Evolutionary conservation across 2,888 invertebrate genomes (phyloP).

Genomic region (Diarsia mendica): DNA sequence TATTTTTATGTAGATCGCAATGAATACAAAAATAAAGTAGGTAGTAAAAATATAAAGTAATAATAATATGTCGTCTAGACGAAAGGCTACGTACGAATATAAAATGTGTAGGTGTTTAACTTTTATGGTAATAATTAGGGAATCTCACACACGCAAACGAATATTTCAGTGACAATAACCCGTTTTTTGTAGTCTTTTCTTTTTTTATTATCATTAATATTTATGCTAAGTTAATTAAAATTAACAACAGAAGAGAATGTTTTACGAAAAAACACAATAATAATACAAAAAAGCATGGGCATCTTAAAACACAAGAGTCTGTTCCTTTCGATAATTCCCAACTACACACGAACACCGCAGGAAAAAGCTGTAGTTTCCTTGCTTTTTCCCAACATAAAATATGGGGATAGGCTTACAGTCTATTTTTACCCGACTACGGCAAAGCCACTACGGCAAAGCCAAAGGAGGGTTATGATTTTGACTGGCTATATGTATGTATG

Average conservation of each 20-base stretch:
- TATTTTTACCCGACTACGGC: too few relatives aligned
- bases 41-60: background rate
- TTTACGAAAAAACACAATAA: background rate
- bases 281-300: too few relatives aligned
- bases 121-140: slow-evolving; percentile 23
- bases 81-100: slow-evolving; percentile 1
- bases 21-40: background rate
- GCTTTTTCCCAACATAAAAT: too few relatives aligned
- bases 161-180: slow-evolving; percentile 1
- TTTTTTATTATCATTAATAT: background rate
- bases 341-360: too few relatives aligned
- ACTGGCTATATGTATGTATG: too few relatives aligned
- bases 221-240: background rate
- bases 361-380: too few relatives aligned
- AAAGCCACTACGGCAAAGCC: too few relatives aligned
- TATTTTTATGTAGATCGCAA: background rate
- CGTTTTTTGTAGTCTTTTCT: slow-evolving; percentile 15
- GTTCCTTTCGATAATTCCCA: too few relatives aligned
- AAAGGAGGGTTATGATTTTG: too few relatives aligned
- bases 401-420: too few relatives aligned
- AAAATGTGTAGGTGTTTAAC: slow-evolving; percentile 5
- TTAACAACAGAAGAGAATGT: background rate
- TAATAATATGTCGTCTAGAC: slow-evolving; percentile 25
- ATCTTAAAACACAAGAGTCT: too few relatives aligned
- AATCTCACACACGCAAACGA: slow-evolving; percentile 23